Evolutionary conservation across 2,888 invertebrate species (phyloP), one percentile per base, ranked within the genome.

Genomic region (Nomada ruficornis): DNA sequence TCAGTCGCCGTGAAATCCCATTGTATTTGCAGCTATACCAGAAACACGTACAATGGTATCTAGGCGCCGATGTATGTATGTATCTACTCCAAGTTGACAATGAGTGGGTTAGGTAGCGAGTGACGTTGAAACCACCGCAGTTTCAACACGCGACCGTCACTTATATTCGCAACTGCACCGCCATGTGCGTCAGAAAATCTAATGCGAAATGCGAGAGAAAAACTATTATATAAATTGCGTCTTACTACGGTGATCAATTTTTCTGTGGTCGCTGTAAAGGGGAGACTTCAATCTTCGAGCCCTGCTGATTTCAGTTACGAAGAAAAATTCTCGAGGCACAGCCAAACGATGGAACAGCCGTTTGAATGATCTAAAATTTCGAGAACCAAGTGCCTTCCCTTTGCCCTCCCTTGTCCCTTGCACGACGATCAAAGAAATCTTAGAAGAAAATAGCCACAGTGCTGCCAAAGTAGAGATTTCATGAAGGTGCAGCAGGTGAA

Each of bases 41-140:
- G 74, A 60, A 83, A 80, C 82, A 83, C 70, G 59, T 69, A 77
- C 64, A 62, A 62, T 65, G 67, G 63, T 67, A 80, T 57, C 71
- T 64, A 73, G 47, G 50, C 64, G 59, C 47, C 47, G 18, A 55
- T 70, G 69, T 86, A 80, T 76, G 69, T 74, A 55, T 70, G 69
- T 86, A 80, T 76, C 71, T 74, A 57, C 77, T 73, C 73, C 55
- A 18, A 50, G 55, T 73, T 69, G 7, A 36, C 36, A 36, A 36
- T 36, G 76, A 77, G 72, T 65, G 68, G 72, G 75, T 80, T 79
- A 77, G 72, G 67, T 70, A 71, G 80, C 67, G 36, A 62, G 74
- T 59, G 76, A 60, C 75, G 80, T 78, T 76, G 86, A 83, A 85
- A 79, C 85, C 79, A 70, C 65, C 55, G 65, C 70, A 81, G 72